These are phyloP conservation scores for Drepanosiphum platanoidis DNA, from an alignment of 2,888 invertebrate species.

Conservation along the genomic window DNA sequence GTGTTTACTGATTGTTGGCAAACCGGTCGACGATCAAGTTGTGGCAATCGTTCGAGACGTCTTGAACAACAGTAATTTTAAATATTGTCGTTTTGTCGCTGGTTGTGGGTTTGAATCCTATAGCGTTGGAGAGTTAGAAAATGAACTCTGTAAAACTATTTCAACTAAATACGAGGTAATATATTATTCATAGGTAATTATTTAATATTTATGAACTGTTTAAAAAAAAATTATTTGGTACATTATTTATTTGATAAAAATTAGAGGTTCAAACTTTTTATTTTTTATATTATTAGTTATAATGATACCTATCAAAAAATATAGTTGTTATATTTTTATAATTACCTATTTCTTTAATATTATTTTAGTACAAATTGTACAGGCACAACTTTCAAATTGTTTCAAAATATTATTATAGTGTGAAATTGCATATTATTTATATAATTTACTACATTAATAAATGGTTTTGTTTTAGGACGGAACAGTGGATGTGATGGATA, in stretches of 20 bases:
- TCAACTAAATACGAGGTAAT: slow-evolving; percentile 44
- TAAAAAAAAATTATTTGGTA: background rate
- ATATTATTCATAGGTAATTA: background rate
- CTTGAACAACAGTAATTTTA: slow-evolving; percentile 54
- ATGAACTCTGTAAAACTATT: slow-evolving; percentile 49
- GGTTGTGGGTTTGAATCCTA: slow-evolving; percentile 54
- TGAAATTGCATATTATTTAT: background rate
- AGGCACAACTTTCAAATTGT: no score
- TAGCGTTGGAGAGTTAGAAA: slow-evolving; percentile 18
- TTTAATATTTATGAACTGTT: background rate
- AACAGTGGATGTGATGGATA: slow-evolving; percentile 51
- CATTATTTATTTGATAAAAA: background rate
- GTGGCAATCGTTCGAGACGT: slow-evolving; percentile 22
- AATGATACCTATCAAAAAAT: no score
- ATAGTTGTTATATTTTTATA: no score
- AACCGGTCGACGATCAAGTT: slow-evolving; percentile 35
- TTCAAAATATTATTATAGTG: no score
- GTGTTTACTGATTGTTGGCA: slow-evolving; percentile 47
- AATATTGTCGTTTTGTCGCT: slow-evolving; percentile 43
- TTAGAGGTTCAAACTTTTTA: no score
- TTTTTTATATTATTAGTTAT: no score
- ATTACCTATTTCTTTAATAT: no score
- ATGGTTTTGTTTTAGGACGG: slow-evolving; percentile 49
- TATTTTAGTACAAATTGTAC: no score
- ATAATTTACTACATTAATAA: background rate